Conservation (phyloP, 2,888 invertebrate species). For the Nineta flava region DNA sequence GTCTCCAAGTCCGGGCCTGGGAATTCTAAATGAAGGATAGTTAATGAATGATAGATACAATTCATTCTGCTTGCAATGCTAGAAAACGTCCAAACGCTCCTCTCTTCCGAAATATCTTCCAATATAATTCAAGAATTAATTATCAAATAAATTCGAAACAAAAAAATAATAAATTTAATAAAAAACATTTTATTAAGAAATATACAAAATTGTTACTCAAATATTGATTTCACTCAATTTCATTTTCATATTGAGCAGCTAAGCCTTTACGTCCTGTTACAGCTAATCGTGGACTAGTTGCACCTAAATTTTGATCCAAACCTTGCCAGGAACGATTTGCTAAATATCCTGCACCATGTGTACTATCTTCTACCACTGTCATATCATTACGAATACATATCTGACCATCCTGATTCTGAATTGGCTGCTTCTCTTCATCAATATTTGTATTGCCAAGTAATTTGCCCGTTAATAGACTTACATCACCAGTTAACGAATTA, state of each 20-base stretch:
- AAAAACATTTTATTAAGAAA: no score
- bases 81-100: no score
- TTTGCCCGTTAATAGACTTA: conserved; percentile 61
- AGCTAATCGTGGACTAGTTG: conserved; percentile 49
- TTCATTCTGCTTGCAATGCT: no score
- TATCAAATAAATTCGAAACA: no score
- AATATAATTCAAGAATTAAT: no score
- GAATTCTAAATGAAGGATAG: no score
- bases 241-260: conserved; percentile 51
- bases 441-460: conserved; percentile 31
- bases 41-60: no score
- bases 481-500: conserved; percentile 28
- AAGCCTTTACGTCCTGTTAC: conserved; percentile 62
- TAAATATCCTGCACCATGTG: conserved; percentile 46
- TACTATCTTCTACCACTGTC: conserved; percentile 32
- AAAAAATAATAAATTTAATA: no score
- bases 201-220: no score
- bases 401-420: conserved; percentile 16
- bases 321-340: conserved; percentile 68
- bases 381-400: conserved; percentile 25
- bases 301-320: conserved; percentile 63
- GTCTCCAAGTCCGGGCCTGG: no score
- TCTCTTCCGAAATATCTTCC: no score
- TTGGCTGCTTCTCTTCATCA: conserved; percentile 23
- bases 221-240: conserved; percentile 20